Conservation (phyloP, 2,113 vertebrate species). For the Lagopus leucura region DNA sequence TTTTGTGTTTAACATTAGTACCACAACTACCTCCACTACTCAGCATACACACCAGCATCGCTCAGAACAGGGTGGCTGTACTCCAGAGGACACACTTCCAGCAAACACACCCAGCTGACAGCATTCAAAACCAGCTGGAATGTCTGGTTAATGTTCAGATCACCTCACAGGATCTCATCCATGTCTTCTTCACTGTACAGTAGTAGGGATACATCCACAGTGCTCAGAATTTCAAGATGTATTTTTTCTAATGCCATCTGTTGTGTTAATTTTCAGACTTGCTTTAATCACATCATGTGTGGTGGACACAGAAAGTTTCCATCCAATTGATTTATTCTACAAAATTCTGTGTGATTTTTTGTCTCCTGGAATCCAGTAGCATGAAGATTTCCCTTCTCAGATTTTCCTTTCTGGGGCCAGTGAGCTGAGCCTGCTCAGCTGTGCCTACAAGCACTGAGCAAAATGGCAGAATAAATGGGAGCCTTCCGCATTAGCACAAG, state of each 20-base stretch:
- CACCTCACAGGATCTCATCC: not conserved
- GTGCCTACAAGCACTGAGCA: not conserved
- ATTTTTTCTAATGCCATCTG: not conserved
- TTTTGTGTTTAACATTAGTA: not conserved
- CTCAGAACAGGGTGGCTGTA: not conserved
- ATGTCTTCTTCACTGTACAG: not conserved
- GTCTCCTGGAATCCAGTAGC: not conserved
- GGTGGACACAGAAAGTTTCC: not conserved
- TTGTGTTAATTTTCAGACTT: not conserved
- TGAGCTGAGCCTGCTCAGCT: not conserved
- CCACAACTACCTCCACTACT: not conserved
- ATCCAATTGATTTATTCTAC: not conserved
- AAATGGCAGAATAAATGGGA: not conserved
- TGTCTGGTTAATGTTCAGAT: slow-evolving; percentile 52
- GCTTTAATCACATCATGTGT: not conserved
- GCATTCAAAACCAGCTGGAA: not conserved
- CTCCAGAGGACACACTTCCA: slow-evolving; percentile 46
- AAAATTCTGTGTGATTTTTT: not conserved
- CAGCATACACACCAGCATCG: not conserved
- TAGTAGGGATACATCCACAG: not conserved
- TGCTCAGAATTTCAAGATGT: not conserved
- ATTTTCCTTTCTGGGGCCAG: not conserved
- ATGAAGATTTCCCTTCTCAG: not conserved
- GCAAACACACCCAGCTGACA: slow-evolving; percentile 43
- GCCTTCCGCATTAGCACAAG: not conserved